Conservation (phyloP, 2,888 invertebrate genomes). For the Apamea anceps region DNA sequence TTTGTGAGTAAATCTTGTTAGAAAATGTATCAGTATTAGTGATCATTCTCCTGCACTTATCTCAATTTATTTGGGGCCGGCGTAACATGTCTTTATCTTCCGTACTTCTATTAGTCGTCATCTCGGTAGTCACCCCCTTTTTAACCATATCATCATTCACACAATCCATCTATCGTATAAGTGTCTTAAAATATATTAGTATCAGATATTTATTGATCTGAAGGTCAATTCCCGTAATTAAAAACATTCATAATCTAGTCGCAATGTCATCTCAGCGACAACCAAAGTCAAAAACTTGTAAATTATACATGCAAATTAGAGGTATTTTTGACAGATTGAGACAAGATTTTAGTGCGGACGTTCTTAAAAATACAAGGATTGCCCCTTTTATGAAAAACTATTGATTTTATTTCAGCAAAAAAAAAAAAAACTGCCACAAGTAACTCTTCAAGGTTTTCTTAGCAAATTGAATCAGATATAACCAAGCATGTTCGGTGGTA, state of each 20-base stretch:
- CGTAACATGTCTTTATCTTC: too few species aligned
- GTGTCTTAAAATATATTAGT: background rate
- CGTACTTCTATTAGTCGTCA: too few species aligned
- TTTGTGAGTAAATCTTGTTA: background rate
- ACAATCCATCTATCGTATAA: too few species aligned
- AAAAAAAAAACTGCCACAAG: too few species aligned
- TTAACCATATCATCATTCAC: too few species aligned
- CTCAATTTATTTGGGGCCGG: too few species aligned
- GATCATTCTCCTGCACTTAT: too few species aligned
- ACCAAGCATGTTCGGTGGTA: conserved; percentile 3
- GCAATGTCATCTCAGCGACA: background rate
- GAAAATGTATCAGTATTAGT: background rate
- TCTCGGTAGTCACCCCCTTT: too few species aligned
- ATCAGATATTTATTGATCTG: background rate
- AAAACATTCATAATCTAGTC: background rate
- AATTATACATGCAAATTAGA: background rate
- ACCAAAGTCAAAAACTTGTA: background rate
- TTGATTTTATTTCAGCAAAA: background rate
- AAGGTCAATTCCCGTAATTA: background rate
- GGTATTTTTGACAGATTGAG: background rate
- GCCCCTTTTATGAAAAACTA: background rate
- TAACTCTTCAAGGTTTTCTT: background rate
- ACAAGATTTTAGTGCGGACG: background rate
- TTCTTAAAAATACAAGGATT: too few species aligned
- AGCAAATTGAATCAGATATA: conserved; percentile 13